phyloP scores from a whole-genome alignment of 2,797 vertebrate species.

The Tamandua tetradactyla region DNA sequence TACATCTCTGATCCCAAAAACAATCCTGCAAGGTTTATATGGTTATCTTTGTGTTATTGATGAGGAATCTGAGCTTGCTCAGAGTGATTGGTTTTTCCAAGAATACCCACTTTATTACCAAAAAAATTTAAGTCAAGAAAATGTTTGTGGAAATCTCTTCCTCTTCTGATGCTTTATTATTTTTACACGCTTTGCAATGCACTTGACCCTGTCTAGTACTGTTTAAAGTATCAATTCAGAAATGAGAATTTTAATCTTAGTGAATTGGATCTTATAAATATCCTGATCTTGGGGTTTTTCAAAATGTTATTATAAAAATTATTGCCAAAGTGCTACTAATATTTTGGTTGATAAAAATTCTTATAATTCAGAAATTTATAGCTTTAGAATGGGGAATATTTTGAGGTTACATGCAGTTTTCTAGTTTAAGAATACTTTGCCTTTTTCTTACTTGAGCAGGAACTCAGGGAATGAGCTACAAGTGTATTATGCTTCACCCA shows the following conservation, averaged over 20 bases:
- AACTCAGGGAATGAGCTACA: constrained; percentile 93
- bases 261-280: neutral
- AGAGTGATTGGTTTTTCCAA: neutral
- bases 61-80: neutral
- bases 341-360: neutral
- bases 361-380: neutral
- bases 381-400: neutral
- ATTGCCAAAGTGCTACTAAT: neutral
- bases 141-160: neutral
- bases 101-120: neutral
- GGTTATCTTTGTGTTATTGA: neutral
- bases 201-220: neutral
- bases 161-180: neutral
- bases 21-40: neutral
- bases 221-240: neutral
- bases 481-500: constrained; percentile 94
- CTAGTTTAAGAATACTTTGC: constrained; percentile 1
- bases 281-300: neutral
- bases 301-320: neutral
- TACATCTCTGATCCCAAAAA: neutral
- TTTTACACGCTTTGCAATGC: neutral
- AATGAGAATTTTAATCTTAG: neutral
- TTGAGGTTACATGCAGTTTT: neutral
- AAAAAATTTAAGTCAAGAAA: neutral
- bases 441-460: constrained; percentile 80